Percentiles rank a stretch among this genome's conserved stretches.
phyloP scores from a whole-genome alignment of 2,113 vertebrate species.

The Ploceus nigricollis region DNA sequence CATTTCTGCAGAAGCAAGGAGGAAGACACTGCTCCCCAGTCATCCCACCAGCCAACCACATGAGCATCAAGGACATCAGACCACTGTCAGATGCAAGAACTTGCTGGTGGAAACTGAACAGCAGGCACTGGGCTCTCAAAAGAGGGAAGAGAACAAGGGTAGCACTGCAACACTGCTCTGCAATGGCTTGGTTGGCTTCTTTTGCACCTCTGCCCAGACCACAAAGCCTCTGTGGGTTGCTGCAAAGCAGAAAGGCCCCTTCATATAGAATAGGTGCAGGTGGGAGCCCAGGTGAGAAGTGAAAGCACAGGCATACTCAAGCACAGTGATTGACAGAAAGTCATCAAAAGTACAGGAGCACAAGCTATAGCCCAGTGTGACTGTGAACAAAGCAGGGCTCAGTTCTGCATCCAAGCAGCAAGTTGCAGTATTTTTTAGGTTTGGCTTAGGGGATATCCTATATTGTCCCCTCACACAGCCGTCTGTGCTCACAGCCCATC shows the following conservation, averaged over 20 bases:
- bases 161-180: background rate
- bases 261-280: background rate
- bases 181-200: background rate
- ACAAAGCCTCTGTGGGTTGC: background rate
- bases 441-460: background rate
- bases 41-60: background rate
- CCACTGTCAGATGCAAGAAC: background rate
- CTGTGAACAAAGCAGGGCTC: background rate
- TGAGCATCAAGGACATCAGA: background rate
- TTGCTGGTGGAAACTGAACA: background rate
- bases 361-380: background rate
- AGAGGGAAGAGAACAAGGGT: background rate
- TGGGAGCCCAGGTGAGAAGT: background rate
- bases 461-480: accelerated
- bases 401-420: background rate
- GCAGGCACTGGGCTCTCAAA: background rate
- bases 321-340: background rate
- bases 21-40: background rate
- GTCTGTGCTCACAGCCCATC: background rate
- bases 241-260: background rate
- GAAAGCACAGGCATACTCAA: background rate
- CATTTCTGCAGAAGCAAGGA: background rate
- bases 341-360: background rate
- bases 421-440: background rate
- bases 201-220: background rate